Conservation (phyloP, 2,113 vertebrate species). For the Neoarius graeffei region DNA sequence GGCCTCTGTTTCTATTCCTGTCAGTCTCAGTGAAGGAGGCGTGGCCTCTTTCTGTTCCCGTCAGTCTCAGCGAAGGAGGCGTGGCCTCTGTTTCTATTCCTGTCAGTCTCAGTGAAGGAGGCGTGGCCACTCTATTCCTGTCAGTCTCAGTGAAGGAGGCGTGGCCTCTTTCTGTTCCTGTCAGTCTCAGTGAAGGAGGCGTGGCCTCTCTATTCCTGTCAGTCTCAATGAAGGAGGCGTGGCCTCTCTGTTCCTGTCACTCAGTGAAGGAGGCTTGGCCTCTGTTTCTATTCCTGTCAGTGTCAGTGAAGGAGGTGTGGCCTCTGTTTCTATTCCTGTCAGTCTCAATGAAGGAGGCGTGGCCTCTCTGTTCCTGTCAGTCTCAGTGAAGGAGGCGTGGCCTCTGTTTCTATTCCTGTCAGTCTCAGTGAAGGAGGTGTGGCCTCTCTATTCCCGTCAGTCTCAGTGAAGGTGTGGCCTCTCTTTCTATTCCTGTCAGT, state of each 20-base stretch:
- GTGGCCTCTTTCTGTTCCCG: too few relatives aligned
- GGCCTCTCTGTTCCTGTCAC: not conserved
- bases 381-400: not conserved
- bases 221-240: not conserved
- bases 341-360: not conserved
- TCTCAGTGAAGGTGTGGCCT: not conserved
- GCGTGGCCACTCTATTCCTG: not conserved
- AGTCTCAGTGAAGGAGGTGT: not conserved
- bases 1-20: too few relatives aligned
- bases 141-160: not conserved
- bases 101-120: not conserved
- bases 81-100: not conserved
- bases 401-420: not conserved
- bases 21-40: too few relatives aligned
- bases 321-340: not conserved
- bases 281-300: not conserved
- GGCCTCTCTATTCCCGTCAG: too few relatives aligned
- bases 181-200: not conserved
- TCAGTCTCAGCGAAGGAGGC: not conserved
- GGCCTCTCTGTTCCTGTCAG: not conserved
- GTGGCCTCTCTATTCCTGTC: not conserved
- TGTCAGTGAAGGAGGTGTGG: not conserved
- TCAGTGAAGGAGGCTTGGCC: not conserved
- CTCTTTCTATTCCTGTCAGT: too few relatives aligned
- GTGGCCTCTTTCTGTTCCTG: not conserved